Conservation (phyloP, 1,140 invertebrate genomes). For the Cyphomyrmex costatus region DNA sequence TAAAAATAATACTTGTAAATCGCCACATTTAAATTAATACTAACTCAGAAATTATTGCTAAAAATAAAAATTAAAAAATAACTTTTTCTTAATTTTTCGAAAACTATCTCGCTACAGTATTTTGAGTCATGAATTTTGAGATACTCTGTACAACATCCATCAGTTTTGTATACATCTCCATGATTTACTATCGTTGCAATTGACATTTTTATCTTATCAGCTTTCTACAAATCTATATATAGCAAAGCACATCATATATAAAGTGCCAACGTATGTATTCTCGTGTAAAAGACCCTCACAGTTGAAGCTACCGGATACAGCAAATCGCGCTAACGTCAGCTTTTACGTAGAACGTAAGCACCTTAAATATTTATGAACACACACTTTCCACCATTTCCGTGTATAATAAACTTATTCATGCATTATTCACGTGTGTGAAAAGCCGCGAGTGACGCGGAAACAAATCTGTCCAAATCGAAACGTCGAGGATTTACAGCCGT, state of each 20-base stretch:
- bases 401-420: slow-evolving; percentile 61
- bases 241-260: background rate
- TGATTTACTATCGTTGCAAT: background rate
- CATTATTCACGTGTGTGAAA: slow-evolving; percentile 40
- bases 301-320: slow-evolving; percentile 37
- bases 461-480: slow-evolving; percentile 49
- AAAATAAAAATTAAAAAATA: no score
- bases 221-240: slow-evolving; percentile 6
- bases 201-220: slow-evolving; percentile 20
- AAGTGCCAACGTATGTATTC: slow-evolving; percentile 27
- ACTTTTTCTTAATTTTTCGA: no score
- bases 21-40: no score
- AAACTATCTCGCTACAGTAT: no score
- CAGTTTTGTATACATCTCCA: background rate
- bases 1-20: no score
- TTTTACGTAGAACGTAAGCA: slow-evolving; percentile 40
- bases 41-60: no score
- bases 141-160: background rate
- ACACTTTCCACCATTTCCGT: slow-evolving; percentile 35
- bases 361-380: slow-evolving; percentile 62
- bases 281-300: slow-evolving; percentile 27
- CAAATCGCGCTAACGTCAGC: slow-evolving; percentile 44
- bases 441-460: slow-evolving; percentile 26
- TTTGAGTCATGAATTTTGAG: no score
- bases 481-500: background rate